Base-by-base conservation (phyloP, 2,113 vertebrate species). In the Nothoprocta pentlandii region DNA sequence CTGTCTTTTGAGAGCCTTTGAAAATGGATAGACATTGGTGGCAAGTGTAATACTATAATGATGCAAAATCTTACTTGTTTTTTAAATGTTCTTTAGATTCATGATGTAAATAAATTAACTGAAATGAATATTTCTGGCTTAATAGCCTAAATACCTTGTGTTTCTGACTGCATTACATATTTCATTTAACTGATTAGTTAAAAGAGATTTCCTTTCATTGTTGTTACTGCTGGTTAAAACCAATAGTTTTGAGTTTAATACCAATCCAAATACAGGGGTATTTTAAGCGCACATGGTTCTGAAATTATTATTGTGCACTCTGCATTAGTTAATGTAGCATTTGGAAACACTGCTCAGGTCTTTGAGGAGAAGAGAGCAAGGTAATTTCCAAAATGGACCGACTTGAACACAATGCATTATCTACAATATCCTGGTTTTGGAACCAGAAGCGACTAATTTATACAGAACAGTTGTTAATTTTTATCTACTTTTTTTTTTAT, bases 241-340 rank as follows among this genome's bases (percentile, higher is more conserved):
- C 36, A 68, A 36, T 68, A 61, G 58, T 14, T 82, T 64, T 76
- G 20, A 4, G 69, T 85, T 66, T 68, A 85, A 74, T 4, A 62
- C 28, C 0, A 0, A 10, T 61, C 41, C 34, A 87, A 73, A 36
- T 9, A 47, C 5, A 34, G 75, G 3, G 11, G 19, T 51, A 8
- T 53, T 12, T 86, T 66, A 63, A 44, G 39, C 42, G 79, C 44
- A 3, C 49, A 44, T 12, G n/a, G 49, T 85, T 73, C 41, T 42
- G 53, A 58, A 82, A n/a, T 49, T 69, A 58, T 8, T 58, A 20
- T 30, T 54, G 15, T 49, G 15, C 22, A 22, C 23, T 59, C 22
- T 30, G 58, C 54, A 63, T 58, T 16, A 82, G 10, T 8, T 64
- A 22, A 11, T 7, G 22, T 16, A 51, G 10, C 15, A 51, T 26